A percentile compares a stretch with the other conserved stretches of the same genome.
Evolutionary conservation across 1,140 invertebrate species (phyloP).

Genomic region (Leptonema lineaticorne): DNA sequence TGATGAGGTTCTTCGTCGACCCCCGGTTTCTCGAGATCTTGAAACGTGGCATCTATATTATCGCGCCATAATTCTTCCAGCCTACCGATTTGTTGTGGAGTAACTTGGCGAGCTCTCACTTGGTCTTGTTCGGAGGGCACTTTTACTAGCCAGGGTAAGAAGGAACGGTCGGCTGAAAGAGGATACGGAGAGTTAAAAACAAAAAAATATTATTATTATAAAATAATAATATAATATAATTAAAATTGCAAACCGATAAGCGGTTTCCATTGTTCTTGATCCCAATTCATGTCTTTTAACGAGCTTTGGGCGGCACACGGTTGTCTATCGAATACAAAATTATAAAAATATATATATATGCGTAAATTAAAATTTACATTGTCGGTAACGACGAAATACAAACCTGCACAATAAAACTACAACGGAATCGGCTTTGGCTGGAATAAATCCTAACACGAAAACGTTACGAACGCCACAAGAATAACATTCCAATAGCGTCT

Average conservation of each 20-base stretch:
- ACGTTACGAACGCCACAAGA: conserved; percentile 97
- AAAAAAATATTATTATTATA: background rate
- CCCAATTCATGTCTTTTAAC: conserved; percentile 98
- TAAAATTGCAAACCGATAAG: conserved; percentile 61
- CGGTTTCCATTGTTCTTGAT: conserved; percentile 98
- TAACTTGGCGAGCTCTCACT: conserved; percentile 90
- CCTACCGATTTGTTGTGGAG: conserved; percentile 95
- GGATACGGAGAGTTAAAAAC: conserved; percentile 22
- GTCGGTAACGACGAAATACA: background rate
- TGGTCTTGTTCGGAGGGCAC: conserved; percentile 95
- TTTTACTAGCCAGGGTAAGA: conserved; percentile 96
- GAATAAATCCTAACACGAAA: conserved; percentile 98
- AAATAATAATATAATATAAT: background rate
- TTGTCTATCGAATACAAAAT: conserved; percentile 58
- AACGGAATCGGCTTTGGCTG: conserved; percentile 98
- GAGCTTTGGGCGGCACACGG: conserved; percentile 97
- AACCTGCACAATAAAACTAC: conserved; percentile 94
- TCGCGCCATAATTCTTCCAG: conserved; percentile 99
- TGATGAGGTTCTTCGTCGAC: conserved; percentile 97
- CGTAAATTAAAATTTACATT: conserved; percentile 4
- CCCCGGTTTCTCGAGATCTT: conserved; percentile 96
- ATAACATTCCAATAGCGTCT: conserved; percentile 98
- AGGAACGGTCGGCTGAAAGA: conserved; percentile 80
- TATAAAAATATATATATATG: conserved; percentile 20
- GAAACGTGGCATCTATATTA: conserved; percentile 95